A percentile compares a stretch with the other conserved stretches of the same genome.
Evolutionary conservation across 1,140 invertebrate species (phyloP).

Genomic region (Hyles vespertilio): DNA sequence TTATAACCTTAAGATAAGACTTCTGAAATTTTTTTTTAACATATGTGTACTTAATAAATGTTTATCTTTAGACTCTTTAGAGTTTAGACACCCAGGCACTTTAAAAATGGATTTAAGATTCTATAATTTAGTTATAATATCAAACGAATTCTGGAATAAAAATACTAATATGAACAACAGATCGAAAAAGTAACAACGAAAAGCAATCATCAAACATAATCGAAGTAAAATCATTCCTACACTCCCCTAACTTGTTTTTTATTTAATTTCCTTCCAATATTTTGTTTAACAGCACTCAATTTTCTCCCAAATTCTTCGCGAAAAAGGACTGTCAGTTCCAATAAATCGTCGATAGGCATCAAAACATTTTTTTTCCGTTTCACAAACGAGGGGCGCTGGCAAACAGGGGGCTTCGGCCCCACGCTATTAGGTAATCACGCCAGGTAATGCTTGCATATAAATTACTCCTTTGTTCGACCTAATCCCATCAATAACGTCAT

Average conservation of each 20-base stretch:
- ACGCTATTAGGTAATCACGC: slow-evolving; percentile 58
- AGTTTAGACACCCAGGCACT: too few species aligned
- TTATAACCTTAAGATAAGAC: too few species aligned
- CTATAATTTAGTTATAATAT: too few species aligned
- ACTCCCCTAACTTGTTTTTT: not conserved
- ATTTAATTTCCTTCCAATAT: slow-evolving; percentile 25
- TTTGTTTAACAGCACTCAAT: slow-evolving; percentile 25
- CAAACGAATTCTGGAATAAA: too few species aligned
- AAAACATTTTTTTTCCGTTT: slow-evolving; percentile 37
- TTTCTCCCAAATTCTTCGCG: slow-evolving; percentile 19
- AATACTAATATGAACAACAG: too few species aligned
- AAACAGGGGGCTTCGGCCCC: slow-evolving; percentile 30
- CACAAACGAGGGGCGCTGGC: slow-evolving; percentile 30
- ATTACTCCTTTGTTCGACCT: slow-evolving; percentile 57
- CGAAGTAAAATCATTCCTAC: not conserved
- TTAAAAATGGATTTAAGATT: too few species aligned
- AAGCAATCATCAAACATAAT: too few species aligned
- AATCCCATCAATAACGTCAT: slow-evolving; percentile 33
- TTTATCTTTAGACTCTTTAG: too few species aligned
- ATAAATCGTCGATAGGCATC: slow-evolving; percentile 36
- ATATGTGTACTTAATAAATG: too few species aligned
- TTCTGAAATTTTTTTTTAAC: too few species aligned
- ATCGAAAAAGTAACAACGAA: too few species aligned
- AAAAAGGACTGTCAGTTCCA: slow-evolving; percentile 30
- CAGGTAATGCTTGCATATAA: slow-evolving; percentile 66